Conservation (phyloP, 2,113 vertebrate genomes). For the Ceyx melanurus region DNA sequence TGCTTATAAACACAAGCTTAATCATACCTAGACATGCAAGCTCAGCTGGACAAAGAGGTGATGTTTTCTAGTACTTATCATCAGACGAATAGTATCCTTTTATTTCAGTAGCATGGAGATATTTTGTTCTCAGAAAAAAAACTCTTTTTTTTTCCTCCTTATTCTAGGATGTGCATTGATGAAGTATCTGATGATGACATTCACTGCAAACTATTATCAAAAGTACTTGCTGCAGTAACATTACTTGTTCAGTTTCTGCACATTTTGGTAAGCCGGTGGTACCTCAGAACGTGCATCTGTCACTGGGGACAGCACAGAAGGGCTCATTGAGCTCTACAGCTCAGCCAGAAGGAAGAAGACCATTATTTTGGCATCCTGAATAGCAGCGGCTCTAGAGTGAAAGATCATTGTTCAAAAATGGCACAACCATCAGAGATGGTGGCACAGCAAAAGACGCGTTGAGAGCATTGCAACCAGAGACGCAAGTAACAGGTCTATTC, state of each 20-base stretch:
- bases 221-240: slow-evolving; percentile 4
- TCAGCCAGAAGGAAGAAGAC: not conserved
- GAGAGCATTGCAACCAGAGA: not conserved
- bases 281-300: not conserved
- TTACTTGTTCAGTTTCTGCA: not conserved
- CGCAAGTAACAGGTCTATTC: slow-evolving; percentile 27
- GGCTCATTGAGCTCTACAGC: not conserved
- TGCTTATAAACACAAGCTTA: not conserved
- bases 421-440: not conserved
- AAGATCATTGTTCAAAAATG: not conserved
- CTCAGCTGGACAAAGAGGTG: not conserved
- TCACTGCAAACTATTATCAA: slow-evolving; percentile 19
- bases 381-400: not conserved
- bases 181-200: not conserved
- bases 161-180: not conserved
- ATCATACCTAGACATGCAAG: not conserved
- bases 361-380: not conserved
- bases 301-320: not conserved
- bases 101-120: not conserved
- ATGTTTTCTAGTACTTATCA: not conserved
- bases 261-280: not conserved
- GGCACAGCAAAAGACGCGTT: not conserved
- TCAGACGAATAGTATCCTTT: not conserved
- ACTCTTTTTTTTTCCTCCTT: not conserved
- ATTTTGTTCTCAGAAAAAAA: not conserved